Base-by-base conservation (phyloP, 1,140 invertebrate genomes). In the Bombus confusus region DNA sequence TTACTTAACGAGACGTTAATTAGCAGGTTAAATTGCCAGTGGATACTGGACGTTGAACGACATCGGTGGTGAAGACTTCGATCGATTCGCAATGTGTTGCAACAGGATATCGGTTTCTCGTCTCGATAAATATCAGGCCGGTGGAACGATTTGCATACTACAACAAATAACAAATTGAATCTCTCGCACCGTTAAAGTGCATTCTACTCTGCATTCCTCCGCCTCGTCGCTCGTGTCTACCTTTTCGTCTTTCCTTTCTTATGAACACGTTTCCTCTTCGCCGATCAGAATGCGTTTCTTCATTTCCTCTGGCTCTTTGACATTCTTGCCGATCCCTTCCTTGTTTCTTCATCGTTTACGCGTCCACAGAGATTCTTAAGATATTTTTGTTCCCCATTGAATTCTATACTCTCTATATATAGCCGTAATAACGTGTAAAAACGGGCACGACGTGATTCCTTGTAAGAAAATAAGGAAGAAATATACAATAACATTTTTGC, bases 11-110 rank as follows among this genome's bases (percentile, higher is more conserved):
- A 86, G 75, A 83, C 85, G 81, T 83, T 86, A 86, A 86, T 86
- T 78, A 72, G 75, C 37, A 39, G 77, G 64, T 73, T 80, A 89
- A 80, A 89, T 88, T 43, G 74, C 78, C 18, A 41, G 43, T 47
- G 31, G 39, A 37, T 64, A 39, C 68, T n/a, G 64, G 64, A 41
- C 47, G 68, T 39, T 34, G 66, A 47, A 37, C n/a, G 31, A 52
- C 25, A 39, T 34, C 8, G 59, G 57, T 39, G 28, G 37, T 59
- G 10, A 52, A 62, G 52, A 13, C 57, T 52, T 39, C 39, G 28
- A 87, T 88, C 87, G 72, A 86, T 88, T 80, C 62, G 10, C 66
- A 69, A 87, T 85, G 80, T 87, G 85, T 89, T 87, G 78, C 83
- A 89, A n/a, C 77, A 77, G 85, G 80, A 90, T 88, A 64, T 66